A percentile compares a stretch with the other conserved stretches of the same genome.
Conservation (phyloP, 2,113 vertebrate genomes). For the Pontoporia blainvillei region DNA sequence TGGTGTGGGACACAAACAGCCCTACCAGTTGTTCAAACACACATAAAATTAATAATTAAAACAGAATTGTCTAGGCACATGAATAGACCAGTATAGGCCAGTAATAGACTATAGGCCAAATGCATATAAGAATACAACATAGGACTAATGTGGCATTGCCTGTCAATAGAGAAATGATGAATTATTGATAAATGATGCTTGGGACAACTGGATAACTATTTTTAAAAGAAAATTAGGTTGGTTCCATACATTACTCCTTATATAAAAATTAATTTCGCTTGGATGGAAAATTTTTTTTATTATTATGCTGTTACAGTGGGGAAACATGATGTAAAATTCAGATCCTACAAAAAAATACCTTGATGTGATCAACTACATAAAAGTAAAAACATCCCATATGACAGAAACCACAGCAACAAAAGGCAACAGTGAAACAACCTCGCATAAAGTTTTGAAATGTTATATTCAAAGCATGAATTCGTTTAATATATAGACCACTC, state of each 20-base stretch:
- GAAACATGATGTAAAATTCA: background rate
- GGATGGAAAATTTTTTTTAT: background rate
- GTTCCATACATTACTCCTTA: background rate
- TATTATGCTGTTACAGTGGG: background rate
- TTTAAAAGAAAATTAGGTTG: conserved; percentile 1
- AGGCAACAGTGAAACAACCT: background rate
- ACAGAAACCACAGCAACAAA: background rate
- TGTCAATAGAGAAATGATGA: background rate
- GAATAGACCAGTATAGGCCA: background rate
- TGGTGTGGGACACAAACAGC: background rate
- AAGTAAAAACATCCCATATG: background rate
- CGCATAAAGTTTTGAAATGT: background rate
- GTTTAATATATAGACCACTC: background rate
- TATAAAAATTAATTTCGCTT: conserved; percentile 34
- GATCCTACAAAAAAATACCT: background rate
- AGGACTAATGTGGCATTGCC: background rate
- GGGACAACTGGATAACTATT: background rate
- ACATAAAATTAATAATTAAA: background rate
- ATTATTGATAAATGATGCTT: background rate
- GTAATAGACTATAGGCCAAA: background rate
- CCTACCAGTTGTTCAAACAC: background rate
- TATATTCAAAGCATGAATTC: background rate
- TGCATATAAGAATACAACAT: background rate
- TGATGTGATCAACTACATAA: background rate
- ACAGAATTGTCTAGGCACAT: background rate